Evolutionary conservation across 2,113 vertebrate genomes (phyloP), one percentile per base, ranked within the genome.

Genomic region (Bubo scandiacus): DNA sequence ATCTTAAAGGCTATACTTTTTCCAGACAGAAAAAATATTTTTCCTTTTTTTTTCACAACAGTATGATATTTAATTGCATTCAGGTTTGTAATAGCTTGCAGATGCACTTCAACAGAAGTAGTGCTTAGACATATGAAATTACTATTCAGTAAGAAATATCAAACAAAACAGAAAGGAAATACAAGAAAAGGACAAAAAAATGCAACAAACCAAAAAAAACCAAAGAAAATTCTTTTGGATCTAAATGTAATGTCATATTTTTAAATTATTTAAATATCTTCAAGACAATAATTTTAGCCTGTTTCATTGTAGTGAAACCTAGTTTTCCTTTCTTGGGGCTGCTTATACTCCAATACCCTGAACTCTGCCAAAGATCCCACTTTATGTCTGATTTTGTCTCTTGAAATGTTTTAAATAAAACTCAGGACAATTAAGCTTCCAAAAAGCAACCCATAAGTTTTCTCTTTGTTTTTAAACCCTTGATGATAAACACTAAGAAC

Each of bases 141-240:
- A 36, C 3, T 72, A 22, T 19, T 65, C 68, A 68, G 12, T 4
- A 42, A 63, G 27, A 85, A 73, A 85, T 65, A 42, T 8, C 3
- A 70, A 59, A 59, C 4, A 40, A 81, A 94, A 30, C 0, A 52
- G n/a, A 51, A 40, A 71, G 13, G 30, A 73, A 65, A 86, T 67
- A 38, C 25, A 65, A 10, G 3, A 78, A 68, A 49, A 49, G 11
- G 43, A 7, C 0, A 57, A 59, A 73, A 61, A 81, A 42, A 0
- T 0, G 1, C 6, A 58, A 15, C 3, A 36, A 54, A 49, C 34
- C 0, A 23, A 23, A 1, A 47, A 79, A 43, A 43, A 4, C 7
- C 5, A 68, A 34, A 67, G 2, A 22, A 49, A 32, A 18, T 12
- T 61, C 1, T 63, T 62, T n/a, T 3, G 4, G 2, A n/a, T 30